A percentile compares a stretch with the other conserved stretches of the same genome.
phyloP scores from a whole-genome alignment of 2,888 invertebrate genomes.

The Zhengitettix transpicula region DNA sequence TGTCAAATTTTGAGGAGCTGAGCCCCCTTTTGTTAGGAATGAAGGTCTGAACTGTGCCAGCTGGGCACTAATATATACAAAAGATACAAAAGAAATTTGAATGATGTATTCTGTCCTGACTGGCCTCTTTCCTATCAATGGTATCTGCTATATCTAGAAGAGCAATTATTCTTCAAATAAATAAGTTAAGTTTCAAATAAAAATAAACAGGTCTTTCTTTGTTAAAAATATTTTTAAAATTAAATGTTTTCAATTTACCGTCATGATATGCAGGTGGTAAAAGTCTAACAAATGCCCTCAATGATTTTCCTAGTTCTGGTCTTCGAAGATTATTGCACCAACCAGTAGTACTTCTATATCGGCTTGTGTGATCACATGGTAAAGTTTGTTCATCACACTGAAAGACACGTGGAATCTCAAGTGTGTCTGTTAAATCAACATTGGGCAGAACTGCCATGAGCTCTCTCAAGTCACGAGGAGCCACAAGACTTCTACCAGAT shows the following conservation, averaged over 20 bases:
- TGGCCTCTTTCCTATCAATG: too few species aligned
- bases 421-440: constrained; percentile 26
- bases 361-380: constrained; percentile 31
- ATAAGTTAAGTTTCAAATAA: too few species aligned
- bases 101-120: too few species aligned
- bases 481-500: constrained; percentile 15
- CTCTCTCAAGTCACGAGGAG: constrained; percentile 21
- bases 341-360: constrained; percentile 26
- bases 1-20: too few species aligned
- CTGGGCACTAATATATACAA: too few species aligned
- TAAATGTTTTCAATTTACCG: constrained; percentile 18
- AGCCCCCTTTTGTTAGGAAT: too few species aligned
- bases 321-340: constrained; percentile 32
- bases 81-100: too few species aligned
- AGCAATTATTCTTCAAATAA: too few species aligned
- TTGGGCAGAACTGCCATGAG: constrained; percentile 26
- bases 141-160: too few species aligned
- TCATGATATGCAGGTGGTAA: constrained; percentile 27
- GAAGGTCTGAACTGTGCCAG: too few species aligned
- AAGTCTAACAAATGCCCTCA: constrained; percentile 25
- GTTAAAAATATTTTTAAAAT: neutral
- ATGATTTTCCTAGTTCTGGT: constrained; percentile 27
- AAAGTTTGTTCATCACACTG: constrained; percentile 27
- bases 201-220: too few species aligned
- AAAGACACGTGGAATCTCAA: constrained; percentile 26